Conservation (phyloP, 2,113 vertebrate species). For the Halcyon malimbica region DNA sequence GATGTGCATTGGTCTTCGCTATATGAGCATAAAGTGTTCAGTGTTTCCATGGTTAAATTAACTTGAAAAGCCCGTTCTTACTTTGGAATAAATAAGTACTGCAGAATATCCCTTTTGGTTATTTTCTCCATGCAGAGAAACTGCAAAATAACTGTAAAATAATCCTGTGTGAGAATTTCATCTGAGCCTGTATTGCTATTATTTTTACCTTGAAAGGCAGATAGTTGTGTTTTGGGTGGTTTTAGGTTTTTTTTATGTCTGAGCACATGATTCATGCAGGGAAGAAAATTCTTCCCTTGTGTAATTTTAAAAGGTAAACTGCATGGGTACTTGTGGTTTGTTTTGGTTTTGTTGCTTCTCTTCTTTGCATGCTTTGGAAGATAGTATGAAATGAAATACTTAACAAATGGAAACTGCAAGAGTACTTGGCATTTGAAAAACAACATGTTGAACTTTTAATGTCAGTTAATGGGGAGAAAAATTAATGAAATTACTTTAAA, state of each 20-base stretch:
- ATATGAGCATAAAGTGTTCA: background rate
- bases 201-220: background rate
- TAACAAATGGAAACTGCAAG: background rate
- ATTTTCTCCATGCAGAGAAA: background rate
- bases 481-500: background rate
- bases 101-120: background rate
- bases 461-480: background rate
- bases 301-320: background rate
- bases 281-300: background rate
- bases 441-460: background rate
- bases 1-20: background rate
- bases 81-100: background rate
- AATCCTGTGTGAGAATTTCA: background rate
- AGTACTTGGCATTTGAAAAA: background rate
- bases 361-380: background rate
- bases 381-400: background rate
- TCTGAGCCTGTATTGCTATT: background rate
- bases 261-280: background rate
- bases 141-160: background rate
- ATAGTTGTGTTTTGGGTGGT: background rate
- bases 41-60: background rate
- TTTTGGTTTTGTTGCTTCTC: background rate
- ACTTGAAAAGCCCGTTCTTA: background rate
- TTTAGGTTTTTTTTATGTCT: fast-evolving
- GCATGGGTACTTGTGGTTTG: background rate